These are phyloP conservation scores for Aphelinus atriplicis DNA, from an alignment of 1,140 invertebrate genomes.

Conservation along the genomic window DNA sequence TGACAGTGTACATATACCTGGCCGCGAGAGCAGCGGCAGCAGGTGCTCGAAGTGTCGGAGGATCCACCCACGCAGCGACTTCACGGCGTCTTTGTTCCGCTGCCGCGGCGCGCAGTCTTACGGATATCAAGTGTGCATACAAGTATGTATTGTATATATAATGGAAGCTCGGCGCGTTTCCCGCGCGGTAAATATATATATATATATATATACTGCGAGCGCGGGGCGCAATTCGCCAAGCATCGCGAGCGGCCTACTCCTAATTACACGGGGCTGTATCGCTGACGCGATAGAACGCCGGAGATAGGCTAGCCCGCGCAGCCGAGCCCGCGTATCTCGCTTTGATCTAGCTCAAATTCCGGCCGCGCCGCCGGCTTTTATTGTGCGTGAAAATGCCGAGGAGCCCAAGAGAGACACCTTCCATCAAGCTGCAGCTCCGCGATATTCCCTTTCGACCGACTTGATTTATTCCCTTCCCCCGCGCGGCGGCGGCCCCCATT, in stretches of 20 bases:
- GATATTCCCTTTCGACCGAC: not conserved
- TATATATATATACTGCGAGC: not conserved
- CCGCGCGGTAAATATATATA: not conserved
- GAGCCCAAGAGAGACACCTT: too few relatives aligned
- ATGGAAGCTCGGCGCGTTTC: not conserved
- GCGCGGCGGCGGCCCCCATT: too few relatives aligned
- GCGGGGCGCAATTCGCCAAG: not conserved
- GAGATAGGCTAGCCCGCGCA: constrained; percentile 5
- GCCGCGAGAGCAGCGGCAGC: not conserved
- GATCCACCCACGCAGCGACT: constrained; percentile 5
- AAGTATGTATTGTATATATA: too few relatives aligned
- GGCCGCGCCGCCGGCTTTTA: not conserved
- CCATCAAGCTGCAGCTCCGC: too few relatives aligned
- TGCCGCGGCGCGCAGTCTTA: not conserved
- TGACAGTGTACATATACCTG: too few relatives aligned
- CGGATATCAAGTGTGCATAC: not conserved
- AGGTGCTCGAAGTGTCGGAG: not conserved
- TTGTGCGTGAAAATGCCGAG: constrained; percentile 27
- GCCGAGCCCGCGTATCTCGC: constrained; percentile 1
- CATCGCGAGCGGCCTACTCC: constrained; percentile 5
- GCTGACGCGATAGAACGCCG: not conserved
- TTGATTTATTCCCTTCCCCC: constrained; percentile 1
- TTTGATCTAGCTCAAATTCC: constrained; percentile 7
- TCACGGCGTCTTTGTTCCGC: constrained; percentile 19
- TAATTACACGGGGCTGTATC: constrained; percentile 31